Percentiles rank a stretch among this genome's conserved stretches.
phyloP scores from a whole-genome alignment of 2,888 invertebrate species.

The Brenthis hecate region DNA sequence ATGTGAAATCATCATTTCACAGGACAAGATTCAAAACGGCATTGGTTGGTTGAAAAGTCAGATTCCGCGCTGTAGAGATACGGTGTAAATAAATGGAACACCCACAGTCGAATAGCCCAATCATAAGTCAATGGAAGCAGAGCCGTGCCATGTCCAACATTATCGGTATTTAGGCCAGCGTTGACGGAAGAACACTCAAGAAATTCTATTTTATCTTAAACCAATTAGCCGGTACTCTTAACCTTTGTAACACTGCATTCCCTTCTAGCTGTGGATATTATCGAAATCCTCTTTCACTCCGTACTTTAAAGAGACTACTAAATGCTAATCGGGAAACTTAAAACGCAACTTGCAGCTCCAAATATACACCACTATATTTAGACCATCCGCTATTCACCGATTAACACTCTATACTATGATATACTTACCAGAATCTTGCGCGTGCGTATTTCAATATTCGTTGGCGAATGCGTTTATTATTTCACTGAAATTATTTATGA shows the following conservation, averaged over 20 bases:
- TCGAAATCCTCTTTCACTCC: background rate
- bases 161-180: conserved; percentile 67
- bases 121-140: conserved; percentile 27
- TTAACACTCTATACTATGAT: conserved; percentile 16
- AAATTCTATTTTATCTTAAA: conserved; percentile 68
- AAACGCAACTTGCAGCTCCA: conserved; percentile 63
- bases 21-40: background rate
- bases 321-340: conserved; percentile 49
- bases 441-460: conserved; percentile 63
- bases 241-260: conserved; percentile 47
- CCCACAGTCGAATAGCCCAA: conserved; percentile 34
- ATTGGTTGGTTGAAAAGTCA: too few relatives aligned
- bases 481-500: conserved; percentile 71
- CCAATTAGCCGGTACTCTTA: conserved; percentile 56
- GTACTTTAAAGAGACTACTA: conserved; percentile 5
- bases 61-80: background rate
- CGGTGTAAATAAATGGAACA: conserved; percentile 24
- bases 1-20: background rate
- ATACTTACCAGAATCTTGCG: conserved; percentile 79
- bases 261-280: conserved; percentile 47
- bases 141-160: conserved; percentile 20
- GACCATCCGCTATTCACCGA: conserved; percentile 36
- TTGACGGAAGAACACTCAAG: conserved; percentile 55
- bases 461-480: conserved; percentile 67
- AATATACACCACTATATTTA: conserved; percentile 73